A percentile compares a stretch with the other conserved stretches of the same genome.
phyloP scores from a whole-genome alignment of 2,888 invertebrate genomes.

The Machimus atricapillus region DNA sequence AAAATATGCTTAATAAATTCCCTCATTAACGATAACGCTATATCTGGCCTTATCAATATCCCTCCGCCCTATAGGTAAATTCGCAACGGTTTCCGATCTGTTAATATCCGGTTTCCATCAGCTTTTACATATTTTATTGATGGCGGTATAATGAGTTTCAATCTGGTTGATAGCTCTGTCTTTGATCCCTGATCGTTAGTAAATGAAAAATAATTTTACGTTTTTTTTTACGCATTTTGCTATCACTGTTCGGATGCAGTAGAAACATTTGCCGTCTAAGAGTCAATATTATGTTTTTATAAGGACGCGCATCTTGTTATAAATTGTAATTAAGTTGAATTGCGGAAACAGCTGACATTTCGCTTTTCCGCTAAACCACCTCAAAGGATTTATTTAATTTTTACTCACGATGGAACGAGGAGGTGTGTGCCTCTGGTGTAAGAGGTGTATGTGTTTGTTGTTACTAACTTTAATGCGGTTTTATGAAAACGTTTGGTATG shows the following conservation, averaged over 20 bases:
- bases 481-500: too few species aligned
- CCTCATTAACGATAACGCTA: conserved; percentile 21
- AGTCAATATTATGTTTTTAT: not conserved
- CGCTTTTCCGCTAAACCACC: too few species aligned
- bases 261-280: not conserved
- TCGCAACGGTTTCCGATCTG: conserved; percentile 20
- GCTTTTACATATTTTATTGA: conserved; percentile 9
- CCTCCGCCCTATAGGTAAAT: not conserved
- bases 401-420: too few species aligned
- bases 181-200: not conserved
- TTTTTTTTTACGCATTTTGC: not conserved
- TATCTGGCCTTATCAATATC: not conserved
- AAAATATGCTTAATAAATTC: conserved; percentile 16
- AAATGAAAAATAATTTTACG: not conserved
- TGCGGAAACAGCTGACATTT: too few species aligned
- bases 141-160: conserved; percentile 26
- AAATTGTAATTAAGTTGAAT: too few species aligned
- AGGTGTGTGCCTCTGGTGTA: too few species aligned
- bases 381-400: too few species aligned
- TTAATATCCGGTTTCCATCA: conserved; percentile 17
- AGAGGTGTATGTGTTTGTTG: too few species aligned
- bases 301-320: not conserved
- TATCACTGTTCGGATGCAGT: not conserved
- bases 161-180: not conserved
- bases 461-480: too few species aligned